Base-by-base conservation (phyloP, 1,140 invertebrate genomes). In the Sesamia nonagrioides region DNA sequence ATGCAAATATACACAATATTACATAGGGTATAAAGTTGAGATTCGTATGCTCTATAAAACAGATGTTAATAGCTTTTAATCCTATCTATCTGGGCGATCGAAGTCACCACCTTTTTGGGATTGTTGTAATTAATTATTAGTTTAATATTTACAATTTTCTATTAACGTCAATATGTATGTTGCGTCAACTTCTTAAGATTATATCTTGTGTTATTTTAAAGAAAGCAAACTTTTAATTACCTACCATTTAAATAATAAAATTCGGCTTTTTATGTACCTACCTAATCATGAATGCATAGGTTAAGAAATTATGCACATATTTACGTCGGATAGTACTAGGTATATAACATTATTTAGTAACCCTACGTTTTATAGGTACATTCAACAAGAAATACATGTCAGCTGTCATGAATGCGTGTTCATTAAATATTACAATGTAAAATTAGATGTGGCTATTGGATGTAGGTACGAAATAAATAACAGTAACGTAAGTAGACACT, bases 51-150 rank as follows among this genome's bases (percentile, higher is more conserved):
- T 45, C 58, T 27, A 50, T 61, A 27, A 48, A 61, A 48, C 72
- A 75, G 72, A 75, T 75, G 72, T 61, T 73, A 58, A 73, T 58
- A 73, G 71, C 71, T 58, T 73, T 61, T 61, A 61, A 75, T 60
- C 72, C 56, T 61, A 75, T 60, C 72, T 75, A 50, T 33, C 21
- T 61, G 35, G 58, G 40, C 58, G 72, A 75, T 75, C 72, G 72
- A 75, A 75, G 72, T 75, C 72, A 61, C 72, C 72, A 75, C 72
- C 72, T 75, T 75, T 75, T 75, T 61, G 42, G 72, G 58, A 75
- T 75, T 61, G 68, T 72, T 54, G 45, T 61, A 75, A 61, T 75
- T 75, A 60, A 61, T 75, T 75, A 75, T 61, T 50, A 75, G 58
- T 75, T 75, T 40, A 42, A 75, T 75, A 75, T 61, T 75, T 60